Conservation (phyloP, 2,797 vertebrate genomes). For the Petrocephalus schoutedeni region DNA sequence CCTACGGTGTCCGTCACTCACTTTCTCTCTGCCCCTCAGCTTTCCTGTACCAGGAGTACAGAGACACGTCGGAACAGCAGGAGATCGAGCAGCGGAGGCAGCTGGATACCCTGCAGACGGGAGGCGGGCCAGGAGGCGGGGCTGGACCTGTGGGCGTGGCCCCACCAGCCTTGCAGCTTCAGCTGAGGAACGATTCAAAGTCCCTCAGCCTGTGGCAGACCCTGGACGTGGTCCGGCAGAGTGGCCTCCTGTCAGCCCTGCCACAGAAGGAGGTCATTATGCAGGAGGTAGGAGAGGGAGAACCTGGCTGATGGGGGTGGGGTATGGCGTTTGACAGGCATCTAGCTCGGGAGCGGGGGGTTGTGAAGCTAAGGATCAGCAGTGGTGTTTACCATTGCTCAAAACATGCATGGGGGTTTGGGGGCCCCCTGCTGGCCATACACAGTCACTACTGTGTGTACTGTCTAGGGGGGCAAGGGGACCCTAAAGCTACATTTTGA, state of each 20-base stretch:
- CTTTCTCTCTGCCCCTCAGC: constrained; percentile 50
- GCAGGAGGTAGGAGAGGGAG: constrained; percentile 75
- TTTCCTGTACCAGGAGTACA: constrained; percentile 91
- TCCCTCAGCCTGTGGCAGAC: constrained; percentile 89
- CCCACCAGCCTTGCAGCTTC: constrained; percentile 58
- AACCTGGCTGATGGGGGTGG: neutral
- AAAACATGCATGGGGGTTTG: neutral
- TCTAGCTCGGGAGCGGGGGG: neutral
- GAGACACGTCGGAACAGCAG: constrained; percentile 85
- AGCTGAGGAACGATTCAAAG: constrained; percentile 58
- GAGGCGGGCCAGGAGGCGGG: constrained; percentile 19
- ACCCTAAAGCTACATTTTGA: neutral
- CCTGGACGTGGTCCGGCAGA: constrained; percentile 77
- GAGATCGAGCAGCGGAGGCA: constrained; percentile 85
- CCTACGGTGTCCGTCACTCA: neutral
- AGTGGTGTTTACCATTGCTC: neutral
- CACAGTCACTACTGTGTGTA: neutral
- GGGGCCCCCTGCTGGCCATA: neutral
- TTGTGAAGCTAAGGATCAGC: neutral
- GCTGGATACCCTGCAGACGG: constrained; percentile 63
- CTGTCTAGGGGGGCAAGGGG: neutral
- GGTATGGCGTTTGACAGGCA: neutral
- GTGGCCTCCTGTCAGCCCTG: constrained; percentile 72
- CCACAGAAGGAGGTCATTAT: constrained; percentile 78
- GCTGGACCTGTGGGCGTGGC: constrained; percentile 26